A percentile compares a stretch with the other conserved stretches of the same genome.
Conservation (phyloP, 2,888 invertebrate species). For the Harpalus rubripes region DNA sequence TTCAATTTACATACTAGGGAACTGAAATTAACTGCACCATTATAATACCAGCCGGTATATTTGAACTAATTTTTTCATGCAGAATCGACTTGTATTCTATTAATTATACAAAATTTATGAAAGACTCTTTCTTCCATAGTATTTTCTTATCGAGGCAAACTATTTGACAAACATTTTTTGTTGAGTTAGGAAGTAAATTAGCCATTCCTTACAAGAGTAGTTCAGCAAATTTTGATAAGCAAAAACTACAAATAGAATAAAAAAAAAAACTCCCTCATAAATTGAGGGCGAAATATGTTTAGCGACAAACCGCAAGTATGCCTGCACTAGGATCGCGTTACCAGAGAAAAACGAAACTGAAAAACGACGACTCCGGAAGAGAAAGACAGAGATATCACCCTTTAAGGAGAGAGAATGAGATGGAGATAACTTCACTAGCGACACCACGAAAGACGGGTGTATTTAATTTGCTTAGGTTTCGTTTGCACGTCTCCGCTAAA, state of each 20-base stretch:
- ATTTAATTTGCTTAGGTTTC: constrained; percentile 64
- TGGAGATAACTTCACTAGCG: constrained; percentile 32
- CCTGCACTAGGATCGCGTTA: constrained; percentile 19
- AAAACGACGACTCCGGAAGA: constrained; percentile 25
- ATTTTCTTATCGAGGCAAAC: not conserved
- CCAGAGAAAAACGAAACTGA: constrained; percentile 36
- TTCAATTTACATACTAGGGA: too few species aligned
- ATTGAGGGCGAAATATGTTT: constrained; percentile 54
- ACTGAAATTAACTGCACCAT: too few species aligned
- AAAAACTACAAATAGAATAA: constrained; percentile 50
- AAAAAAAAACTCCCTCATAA: constrained; percentile 38
- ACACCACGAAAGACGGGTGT: constrained; percentile 35
- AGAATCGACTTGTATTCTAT: too few species aligned
- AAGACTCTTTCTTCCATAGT: not conserved
- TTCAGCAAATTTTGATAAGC: constrained; percentile 51
- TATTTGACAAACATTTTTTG: not conserved
- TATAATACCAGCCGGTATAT: too few species aligned
- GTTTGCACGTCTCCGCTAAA: constrained; percentile 67
- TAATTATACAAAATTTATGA: too few species aligned
- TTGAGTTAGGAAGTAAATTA: constrained; percentile 20
- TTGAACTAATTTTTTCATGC: too few species aligned
- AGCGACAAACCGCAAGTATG: constrained; percentile 41
- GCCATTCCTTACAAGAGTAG: not conserved
- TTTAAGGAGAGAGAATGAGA: not conserved
- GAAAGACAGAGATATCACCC: constrained; percentile 1